Conservation (phyloP, 2,888 invertebrate genomes). For the Drosophila paucipuncta region DNA sequence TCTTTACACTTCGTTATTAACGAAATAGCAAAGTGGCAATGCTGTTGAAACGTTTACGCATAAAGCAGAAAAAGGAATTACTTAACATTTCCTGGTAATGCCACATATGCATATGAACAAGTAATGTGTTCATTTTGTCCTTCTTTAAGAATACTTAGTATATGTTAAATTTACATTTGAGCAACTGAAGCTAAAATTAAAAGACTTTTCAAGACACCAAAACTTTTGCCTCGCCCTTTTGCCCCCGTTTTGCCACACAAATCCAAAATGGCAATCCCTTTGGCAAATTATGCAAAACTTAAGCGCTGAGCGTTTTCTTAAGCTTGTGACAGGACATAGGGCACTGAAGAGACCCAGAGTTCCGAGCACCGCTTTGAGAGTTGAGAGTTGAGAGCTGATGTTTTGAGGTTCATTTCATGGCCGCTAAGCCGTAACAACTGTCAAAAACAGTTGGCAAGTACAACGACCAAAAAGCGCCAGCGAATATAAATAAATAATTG, state of each 20-base stretch:
- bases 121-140: background rate
- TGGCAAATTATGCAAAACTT: constrained; percentile 59
- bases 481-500: constrained; percentile 73
- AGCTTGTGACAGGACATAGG: constrained; percentile 20
- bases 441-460: constrained; percentile 49
- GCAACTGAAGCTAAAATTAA: background rate
- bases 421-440: constrained; percentile 68
- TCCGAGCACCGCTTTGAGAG: constrained; percentile 9
- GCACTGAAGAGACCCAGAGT: background rate
- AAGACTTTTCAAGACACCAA: background rate
- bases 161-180: background rate
- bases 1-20: background rate
- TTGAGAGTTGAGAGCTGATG: constrained; percentile 30
- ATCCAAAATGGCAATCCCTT: constrained; percentile 30
- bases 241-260: constrained; percentile 12
- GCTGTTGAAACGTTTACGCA: background rate
- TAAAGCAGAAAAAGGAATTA: background rate
- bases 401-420: constrained; percentile 56
- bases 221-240: background rate
- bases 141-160: background rate
- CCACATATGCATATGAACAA: background rate
- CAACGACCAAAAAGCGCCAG: constrained; percentile 31
- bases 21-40: background rate
- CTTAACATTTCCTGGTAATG: background rate
- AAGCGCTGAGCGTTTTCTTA: constrained; percentile 31